Evolutionary conservation across 1,140 invertebrate species (phyloP).

Genomic region (Cyphomyrmex costatus): DNA sequence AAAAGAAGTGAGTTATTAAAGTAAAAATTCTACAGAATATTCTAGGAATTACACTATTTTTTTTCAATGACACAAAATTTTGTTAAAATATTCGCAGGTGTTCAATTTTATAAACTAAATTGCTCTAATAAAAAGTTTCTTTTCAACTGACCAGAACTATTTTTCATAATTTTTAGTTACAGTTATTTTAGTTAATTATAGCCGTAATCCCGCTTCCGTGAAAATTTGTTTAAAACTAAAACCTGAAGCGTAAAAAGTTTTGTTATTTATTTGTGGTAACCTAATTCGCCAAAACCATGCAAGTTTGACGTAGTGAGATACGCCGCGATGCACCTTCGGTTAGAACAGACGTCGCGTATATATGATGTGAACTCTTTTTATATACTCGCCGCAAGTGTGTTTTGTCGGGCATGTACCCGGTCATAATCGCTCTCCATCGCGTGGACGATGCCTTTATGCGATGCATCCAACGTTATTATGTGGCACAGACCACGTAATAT

Average conservation of each 20-base stretch:
- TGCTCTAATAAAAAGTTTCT: neutral
- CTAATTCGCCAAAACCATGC: constrained; percentile 31
- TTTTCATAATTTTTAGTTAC: neutral
- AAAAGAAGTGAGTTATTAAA: neutral
- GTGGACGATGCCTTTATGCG: constrained; percentile 44
- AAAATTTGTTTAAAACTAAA: constrained; percentile 26
- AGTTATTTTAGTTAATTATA: neutral
- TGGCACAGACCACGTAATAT: constrained; percentile 47
- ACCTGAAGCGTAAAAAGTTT: neutral
- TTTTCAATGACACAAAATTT: neutral
- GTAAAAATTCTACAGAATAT: neutral
- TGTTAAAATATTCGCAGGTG: neutral
- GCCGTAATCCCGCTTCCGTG: neutral
- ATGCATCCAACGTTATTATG: constrained; percentile 60
- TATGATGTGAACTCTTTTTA: constrained; percentile 31
- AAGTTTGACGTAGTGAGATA: constrained; percentile 13
- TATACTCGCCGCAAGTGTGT: constrained; percentile 41
- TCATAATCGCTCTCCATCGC: constrained; percentile 52
- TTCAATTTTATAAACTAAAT: neutral
- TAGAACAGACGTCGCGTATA: constrained; percentile 4
- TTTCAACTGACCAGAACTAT: neutral
- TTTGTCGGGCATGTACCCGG: constrained; percentile 53
- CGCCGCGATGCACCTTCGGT: constrained; percentile 4
- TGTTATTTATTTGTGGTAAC: constrained; percentile 10
- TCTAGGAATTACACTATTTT: neutral